A percentile compares a stretch with the other conserved stretches of the same genome.
These are phyloP conservation scores for Drosophila mojavensis DNA, from an alignment of 1,140 invertebrate species.

Conservation along the genomic window DNA sequence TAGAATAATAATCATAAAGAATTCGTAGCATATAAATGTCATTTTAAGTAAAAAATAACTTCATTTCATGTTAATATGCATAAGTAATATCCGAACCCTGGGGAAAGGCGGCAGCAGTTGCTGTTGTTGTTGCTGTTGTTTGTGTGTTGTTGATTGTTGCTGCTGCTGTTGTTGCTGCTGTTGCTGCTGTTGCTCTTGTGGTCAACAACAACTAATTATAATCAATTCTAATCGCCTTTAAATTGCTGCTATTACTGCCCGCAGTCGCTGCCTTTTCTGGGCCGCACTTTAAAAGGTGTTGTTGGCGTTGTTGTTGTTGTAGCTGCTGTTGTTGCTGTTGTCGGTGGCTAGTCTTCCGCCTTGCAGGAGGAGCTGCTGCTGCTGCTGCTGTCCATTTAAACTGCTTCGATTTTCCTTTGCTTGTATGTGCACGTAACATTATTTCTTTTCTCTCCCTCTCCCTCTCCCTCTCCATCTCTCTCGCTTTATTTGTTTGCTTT, in stretches of 20 bases:
- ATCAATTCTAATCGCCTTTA: slow-evolving; percentile 83
- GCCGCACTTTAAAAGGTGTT: slow-evolving; percentile 71
- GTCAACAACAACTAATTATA: slow-evolving; percentile 71
- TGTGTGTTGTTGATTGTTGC: slow-evolving; percentile 8
- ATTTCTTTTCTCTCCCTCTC: slow-evolving; percentile 24
- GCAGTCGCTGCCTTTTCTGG: slow-evolving; percentile 64
- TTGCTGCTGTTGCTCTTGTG: slow-evolving; percentile 28
- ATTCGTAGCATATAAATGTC: slow-evolving; percentile 67
- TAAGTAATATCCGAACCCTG: slow-evolving; percentile 23
- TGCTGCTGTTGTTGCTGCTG: slow-evolving; percentile 1
- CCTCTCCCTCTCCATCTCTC: not conserved
- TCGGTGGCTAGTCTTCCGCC: slow-evolving; percentile 53
- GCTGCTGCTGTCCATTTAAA: slow-evolving; percentile 16
- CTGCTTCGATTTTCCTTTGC: slow-evolving; percentile 29
- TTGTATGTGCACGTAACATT: slow-evolving; percentile 69
- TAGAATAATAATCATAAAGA: slow-evolving; percentile 31
- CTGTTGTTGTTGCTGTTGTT: not conserved
- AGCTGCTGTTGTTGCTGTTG: too few relatives aligned
- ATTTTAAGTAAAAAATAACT: slow-evolving; percentile 76
- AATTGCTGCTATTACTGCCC: slow-evolving; percentile 68
- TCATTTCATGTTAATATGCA: slow-evolving; percentile 57
- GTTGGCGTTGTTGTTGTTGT: slow-evolving; percentile 3
- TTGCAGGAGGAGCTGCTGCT: slow-evolving; percentile 38
- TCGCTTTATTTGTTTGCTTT: not conserved
- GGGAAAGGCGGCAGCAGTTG: slow-evolving; percentile 2